A percentile compares a stretch with the other conserved stretches of the same genome.
phyloP scores from a whole-genome alignment of 2,888 invertebrate species.

The Synanthedon tipuliformis region DNA sequence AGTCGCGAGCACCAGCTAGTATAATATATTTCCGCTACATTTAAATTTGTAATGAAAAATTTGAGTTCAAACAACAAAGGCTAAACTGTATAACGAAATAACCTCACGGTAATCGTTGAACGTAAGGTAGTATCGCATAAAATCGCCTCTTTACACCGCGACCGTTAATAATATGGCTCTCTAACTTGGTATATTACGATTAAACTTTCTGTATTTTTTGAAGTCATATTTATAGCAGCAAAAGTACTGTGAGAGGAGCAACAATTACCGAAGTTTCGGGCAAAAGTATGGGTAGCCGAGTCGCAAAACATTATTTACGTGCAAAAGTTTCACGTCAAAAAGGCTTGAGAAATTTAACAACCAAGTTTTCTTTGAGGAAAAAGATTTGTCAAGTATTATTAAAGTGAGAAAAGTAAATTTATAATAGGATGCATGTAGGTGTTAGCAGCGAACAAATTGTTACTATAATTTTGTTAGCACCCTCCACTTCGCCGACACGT shows the following conservation, averaged over 20 bases:
- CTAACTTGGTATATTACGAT: not conserved
- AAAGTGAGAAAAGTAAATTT: not conserved
- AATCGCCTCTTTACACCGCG: too few relatives aligned
- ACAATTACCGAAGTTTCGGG: constrained; percentile 21
- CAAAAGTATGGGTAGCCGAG: constrained; percentile 20
- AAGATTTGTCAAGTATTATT: not conserved
- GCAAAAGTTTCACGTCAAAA: constrained; percentile 27
- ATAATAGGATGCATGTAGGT: too few relatives aligned
- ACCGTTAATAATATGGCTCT: not conserved
- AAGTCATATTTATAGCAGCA: not conserved
- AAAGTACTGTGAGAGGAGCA: constrained; percentile 6
- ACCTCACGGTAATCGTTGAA: too few relatives aligned
- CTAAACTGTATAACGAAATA: too few relatives aligned
- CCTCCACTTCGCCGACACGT: too few relatives aligned
- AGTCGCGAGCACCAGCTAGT: too few relatives aligned
- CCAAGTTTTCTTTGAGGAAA: constrained; percentile 2
- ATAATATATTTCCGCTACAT: too few relatives aligned
- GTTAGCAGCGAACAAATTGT: too few relatives aligned
- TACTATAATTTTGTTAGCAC: too few relatives aligned
- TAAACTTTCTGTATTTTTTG: not conserved
- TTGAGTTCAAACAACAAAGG: too few relatives aligned
- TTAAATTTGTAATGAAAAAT: too few relatives aligned
- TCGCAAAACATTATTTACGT: constrained; percentile 42
- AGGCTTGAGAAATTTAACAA: constrained; percentile 2
- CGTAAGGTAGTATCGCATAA: too few relatives aligned